A percentile compares a stretch with the other conserved stretches of the same genome.
Evolutionary conservation across 2,797 vertebrate species (phyloP).

Genomic region (Rachycentron canadum): DNA sequence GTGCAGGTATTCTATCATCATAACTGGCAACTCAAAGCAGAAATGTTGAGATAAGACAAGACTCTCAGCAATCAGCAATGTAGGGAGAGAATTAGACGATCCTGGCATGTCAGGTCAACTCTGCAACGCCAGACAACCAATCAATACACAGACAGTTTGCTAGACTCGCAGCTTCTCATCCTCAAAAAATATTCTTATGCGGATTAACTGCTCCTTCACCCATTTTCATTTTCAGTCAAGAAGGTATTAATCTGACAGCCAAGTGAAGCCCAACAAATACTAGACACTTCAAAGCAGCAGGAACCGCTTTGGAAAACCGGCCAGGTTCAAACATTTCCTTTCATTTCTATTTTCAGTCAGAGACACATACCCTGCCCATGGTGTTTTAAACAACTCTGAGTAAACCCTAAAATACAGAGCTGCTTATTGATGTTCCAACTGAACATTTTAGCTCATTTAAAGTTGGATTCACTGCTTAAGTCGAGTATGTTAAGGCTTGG

Average conservation of each 20-base stretch:
- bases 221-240: slow-evolving; percentile 85
- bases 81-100: slow-evolving; percentile 62
- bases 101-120: slow-evolving; percentile 63
- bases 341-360: slow-evolving; percentile 66
- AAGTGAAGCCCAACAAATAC: slow-evolving; percentile 84
- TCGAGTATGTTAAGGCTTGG: not conserved
- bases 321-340: slow-evolving; percentile 75
- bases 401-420: slow-evolving; percentile 40
- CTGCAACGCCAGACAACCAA: slow-evolving; percentile 71
- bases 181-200: slow-evolving; percentile 75
- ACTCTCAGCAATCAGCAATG: slow-evolving; percentile 49
- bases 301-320: slow-evolving; percentile 64
- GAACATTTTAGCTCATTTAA: slow-evolving; percentile 41
- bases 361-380: slow-evolving; percentile 55
- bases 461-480: slow-evolving; percentile 16
- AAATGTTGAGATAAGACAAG: slow-evolving; percentile 35
- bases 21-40: slow-evolving; percentile 9
- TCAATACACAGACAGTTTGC: slow-evolving; percentile 79
- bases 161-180: slow-evolving; percentile 75
- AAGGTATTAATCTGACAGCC: slow-evolving; percentile 86
- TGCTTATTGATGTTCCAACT: slow-evolving; percentile 25
- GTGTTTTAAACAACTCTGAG: slow-evolving; percentile 48
- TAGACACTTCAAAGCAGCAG: slow-evolving; percentile 81
- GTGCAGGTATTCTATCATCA: slow-evolving; percentile 30
- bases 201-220: slow-evolving; percentile 84